Evolutionary conservation across 2,888 invertebrate genomes (phyloP), one percentile per base, ranked within the genome.

Genomic region (Apodemia mormo): DNA sequence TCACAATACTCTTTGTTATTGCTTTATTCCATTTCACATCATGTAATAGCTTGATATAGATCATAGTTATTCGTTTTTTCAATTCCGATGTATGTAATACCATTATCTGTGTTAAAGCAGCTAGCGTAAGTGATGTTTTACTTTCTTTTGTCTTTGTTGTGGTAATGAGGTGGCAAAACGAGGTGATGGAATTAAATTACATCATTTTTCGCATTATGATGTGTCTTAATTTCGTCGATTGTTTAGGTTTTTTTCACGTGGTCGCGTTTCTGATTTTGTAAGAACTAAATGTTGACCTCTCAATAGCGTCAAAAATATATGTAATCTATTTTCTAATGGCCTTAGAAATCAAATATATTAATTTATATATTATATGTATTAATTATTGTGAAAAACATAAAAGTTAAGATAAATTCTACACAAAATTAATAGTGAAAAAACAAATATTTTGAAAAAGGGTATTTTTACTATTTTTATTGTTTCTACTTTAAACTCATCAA

Each of bases 1-100:
- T 52, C 61, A 61, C 61, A 61, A 61, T 61, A 61, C 61, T 61
- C 61, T 61, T 61, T 61, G 61, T 61, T 61, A 61, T 61, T 61
- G 29, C 61, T 33, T 61, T 61, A 61, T 61, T 61, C 61, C 61
- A 33, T 61, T 61, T 61, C 61, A 61, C 61, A 61, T 61, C 14
- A 33, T 33, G 61, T 61, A 61, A 61, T 61, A 7, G 30, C 61
- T 61, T 33, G 61, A 61, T 61, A 61, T 61, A 33, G 33, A 61
- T 61, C 61, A 61, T 33, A 61, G 64, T 64, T 37, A 37, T 64
- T 64, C 58, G 58, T 58, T 64, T 64, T 64, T 64, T 37, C 61
- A 33, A 61, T 64, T 64, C 33, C 64, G 33, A 64, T 64, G 64
- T 33, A 64, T 64, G 61, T 37, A 64, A 64, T 64, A 64, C 61